These are phyloP conservation scores for Vollenhovia emeryi DNA, from an alignment of 1,140 invertebrate genomes.

Conservation along the genomic window DNA sequence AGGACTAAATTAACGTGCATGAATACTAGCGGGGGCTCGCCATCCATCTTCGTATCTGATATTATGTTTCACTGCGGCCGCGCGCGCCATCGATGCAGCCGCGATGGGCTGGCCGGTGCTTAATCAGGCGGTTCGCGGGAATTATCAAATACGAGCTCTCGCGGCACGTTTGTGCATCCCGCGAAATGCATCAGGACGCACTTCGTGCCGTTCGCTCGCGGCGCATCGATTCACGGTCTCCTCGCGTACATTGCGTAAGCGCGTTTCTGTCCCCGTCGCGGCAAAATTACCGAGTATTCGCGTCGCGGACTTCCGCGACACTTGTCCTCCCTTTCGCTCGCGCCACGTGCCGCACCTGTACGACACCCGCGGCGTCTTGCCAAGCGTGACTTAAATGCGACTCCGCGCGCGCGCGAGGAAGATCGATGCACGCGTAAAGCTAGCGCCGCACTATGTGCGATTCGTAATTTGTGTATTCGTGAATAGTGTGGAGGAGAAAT, in stretches of 20 bases:
- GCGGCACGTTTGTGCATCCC: not conserved
- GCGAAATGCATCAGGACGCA: not conserved
- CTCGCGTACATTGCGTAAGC: slow-evolving; percentile 10
- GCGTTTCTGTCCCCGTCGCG: slow-evolving; percentile 49
- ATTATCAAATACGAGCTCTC: slow-evolving; percentile 45
- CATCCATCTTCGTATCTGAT: slow-evolving; percentile 37
- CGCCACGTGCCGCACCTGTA: slow-evolving; percentile 27
- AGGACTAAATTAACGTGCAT: slow-evolving; percentile 19
- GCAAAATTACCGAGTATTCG: slow-evolving; percentile 77
- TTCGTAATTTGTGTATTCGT: too few relatives aligned
- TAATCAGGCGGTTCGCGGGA: slow-evolving; percentile 23
- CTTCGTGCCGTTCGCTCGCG: not conserved
- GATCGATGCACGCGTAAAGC: too few relatives aligned
- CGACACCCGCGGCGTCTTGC: not conserved
- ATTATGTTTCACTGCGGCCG: slow-evolving; percentile 27
- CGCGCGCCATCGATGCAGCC: not conserved
- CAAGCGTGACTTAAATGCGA: not conserved
- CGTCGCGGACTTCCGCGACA: too few relatives aligned
- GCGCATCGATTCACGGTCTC: not conserved
- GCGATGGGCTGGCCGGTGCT: slow-evolving; percentile 10
- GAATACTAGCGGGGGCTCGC: slow-evolving; percentile 17
- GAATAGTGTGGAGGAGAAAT: too few relatives aligned
- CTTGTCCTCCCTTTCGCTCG: slow-evolving; percentile 31
- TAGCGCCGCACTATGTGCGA: too few relatives aligned
- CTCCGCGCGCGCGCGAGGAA: not conserved